Evolutionary conservation across 2,888 invertebrate genomes (phyloP).

Genomic region (Nomada fabriciana): DNA sequence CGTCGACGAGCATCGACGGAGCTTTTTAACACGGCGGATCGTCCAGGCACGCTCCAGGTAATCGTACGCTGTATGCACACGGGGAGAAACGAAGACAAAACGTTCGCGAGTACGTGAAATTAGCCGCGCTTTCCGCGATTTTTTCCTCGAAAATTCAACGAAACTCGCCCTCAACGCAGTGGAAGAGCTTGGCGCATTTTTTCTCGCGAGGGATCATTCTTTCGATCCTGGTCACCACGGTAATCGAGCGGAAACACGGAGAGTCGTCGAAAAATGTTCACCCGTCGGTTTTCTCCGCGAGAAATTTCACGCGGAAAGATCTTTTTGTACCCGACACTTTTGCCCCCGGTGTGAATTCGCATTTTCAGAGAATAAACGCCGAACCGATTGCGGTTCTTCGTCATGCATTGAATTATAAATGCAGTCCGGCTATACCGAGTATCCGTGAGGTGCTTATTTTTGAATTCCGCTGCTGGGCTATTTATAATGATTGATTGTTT

Average conservation of each 20-base stretch:
- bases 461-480: not conserved
- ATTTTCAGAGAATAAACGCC: not conserved
- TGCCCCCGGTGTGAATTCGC: no score
- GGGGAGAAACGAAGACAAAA: slow-evolving; percentile 48
- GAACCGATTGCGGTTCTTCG: not conserved
- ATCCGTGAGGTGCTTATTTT: not conserved
- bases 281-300: slow-evolving; percentile 19
- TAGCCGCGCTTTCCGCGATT: slow-evolving; percentile 39
- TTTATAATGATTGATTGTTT: slow-evolving; percentile 4
- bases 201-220: slow-evolving; percentile 35
- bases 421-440: no score
- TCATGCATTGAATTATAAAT: not conserved
- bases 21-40: slow-evolving; percentile 25
- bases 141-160: slow-evolving; percentile 34
- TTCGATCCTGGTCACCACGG: slow-evolving; percentile 53
- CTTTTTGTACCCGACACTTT: not conserved
- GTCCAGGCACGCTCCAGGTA: not conserved
- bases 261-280: slow-evolving; percentile 65
- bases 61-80: not conserved
- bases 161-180: slow-evolving; percentile 40
- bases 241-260: slow-evolving; percentile 74
- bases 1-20: slow-evolving; percentile 7
- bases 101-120: slow-evolving; percentile 46
- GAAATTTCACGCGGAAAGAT: slow-evolving; percentile 34
- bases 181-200: slow-evolving; percentile 9